phyloP scores from a whole-genome alignment of 2,888 invertebrate genomes.

The Eupithecia centaureata region DNA sequence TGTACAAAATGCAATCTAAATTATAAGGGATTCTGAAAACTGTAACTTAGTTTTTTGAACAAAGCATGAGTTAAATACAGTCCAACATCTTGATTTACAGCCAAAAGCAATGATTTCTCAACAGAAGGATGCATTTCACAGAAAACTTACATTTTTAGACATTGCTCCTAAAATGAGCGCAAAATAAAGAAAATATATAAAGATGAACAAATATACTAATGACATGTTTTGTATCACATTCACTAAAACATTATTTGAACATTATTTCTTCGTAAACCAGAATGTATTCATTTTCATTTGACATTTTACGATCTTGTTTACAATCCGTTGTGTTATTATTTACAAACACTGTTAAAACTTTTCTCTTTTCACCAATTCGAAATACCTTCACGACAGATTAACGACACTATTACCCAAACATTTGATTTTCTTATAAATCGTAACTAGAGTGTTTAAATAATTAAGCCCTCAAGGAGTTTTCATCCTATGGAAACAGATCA shows the following conservation, averaged over 20 bases:
- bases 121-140: neutral
- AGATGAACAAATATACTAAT: neutral
- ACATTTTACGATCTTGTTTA: constrained; percentile 50
- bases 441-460: constrained; percentile 60
- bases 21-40: neutral
- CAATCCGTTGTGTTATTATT: constrained; percentile 54
- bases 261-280: constrained; percentile 36
- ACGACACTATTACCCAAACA: constrained; percentile 48
- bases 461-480: constrained; percentile 56
- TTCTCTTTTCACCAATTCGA: constrained; percentile 50
- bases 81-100: too few relatives aligned
- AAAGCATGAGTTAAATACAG: neutral
- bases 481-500: constrained; percentile 40
- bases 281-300: constrained; percentile 44
- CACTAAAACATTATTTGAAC: constrained; percentile 31
- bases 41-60: neutral
- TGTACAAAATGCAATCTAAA: neutral
- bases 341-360: constrained; percentile 55
- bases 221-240: constrained; percentile 21
- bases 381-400: constrained; percentile 52
- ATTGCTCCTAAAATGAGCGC: neutral
- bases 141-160: neutral
- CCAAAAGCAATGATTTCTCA: neutral
- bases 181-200: neutral
- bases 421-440: constrained; percentile 44